A percentile compares a stretch with the other conserved stretches of the same genome.
These are phyloP conservation scores for Cardiocondyla obscurior DNA, from an alignment of 1,140 invertebrate species.

Conservation along the genomic window DNA sequence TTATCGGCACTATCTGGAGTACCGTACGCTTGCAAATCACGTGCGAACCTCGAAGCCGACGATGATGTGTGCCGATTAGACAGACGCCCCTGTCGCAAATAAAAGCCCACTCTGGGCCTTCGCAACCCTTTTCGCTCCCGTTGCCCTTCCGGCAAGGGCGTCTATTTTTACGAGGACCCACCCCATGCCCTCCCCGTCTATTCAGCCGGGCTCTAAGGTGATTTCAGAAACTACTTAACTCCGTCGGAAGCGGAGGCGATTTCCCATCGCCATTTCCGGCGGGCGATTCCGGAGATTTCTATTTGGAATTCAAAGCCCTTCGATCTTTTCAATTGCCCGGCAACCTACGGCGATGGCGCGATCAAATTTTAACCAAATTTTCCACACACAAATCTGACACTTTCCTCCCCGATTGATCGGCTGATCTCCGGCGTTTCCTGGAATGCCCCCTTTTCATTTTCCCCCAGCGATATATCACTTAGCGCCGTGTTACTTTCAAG, in stretches of 20 bases:
- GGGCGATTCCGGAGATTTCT: not conserved
- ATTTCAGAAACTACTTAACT: slow-evolving; percentile 9
- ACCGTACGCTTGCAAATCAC: not conserved
- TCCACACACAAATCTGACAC: not conserved
- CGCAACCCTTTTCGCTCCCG: not conserved
- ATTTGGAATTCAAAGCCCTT: not conserved
- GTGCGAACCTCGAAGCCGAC: not conserved
- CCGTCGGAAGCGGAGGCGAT: not conserved
- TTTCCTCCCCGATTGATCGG: not conserved
- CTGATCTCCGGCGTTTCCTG: not conserved
- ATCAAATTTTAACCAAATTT: not conserved
- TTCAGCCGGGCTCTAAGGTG: not conserved
- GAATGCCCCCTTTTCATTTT: not conserved
- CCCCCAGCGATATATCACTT: not conserved
- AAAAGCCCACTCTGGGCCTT: not conserved
- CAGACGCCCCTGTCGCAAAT: not conserved
- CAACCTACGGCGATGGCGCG: not conserved
- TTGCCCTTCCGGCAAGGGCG: not conserved
- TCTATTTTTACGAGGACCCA: slow-evolving; percentile 18
- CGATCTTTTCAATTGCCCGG: not conserved
- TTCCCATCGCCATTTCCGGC: not conserved
- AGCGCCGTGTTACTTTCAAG: not conserved
- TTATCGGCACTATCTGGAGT: not conserved
- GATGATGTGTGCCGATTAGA: not conserved
- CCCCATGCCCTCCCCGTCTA: not conserved